A percentile compares a stretch with the other conserved stretches of the same genome.
These are phyloP conservation scores for Calyptommatus sinebrachiatus DNA, from an alignment of 2,113 vertebrate species.

Conservation along the genomic window DNA sequence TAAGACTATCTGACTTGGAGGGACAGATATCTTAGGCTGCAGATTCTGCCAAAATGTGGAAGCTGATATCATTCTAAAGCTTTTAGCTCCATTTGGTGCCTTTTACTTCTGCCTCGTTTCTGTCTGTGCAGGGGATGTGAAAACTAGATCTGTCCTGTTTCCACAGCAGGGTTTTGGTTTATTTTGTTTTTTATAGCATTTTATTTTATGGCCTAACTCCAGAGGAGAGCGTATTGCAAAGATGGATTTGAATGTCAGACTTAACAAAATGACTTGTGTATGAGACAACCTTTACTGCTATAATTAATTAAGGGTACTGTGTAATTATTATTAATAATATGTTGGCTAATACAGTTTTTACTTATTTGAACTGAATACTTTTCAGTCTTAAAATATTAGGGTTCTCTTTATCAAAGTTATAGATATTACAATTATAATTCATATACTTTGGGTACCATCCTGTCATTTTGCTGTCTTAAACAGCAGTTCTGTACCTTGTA, in stretches of 20 bases:
- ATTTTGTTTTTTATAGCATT: conserved; percentile 71
- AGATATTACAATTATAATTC: background rate
- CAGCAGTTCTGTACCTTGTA: background rate
- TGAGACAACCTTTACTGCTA: conserved; percentile 64
- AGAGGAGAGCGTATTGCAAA: conserved; percentile 64
- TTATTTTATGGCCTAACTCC: conserved; percentile 68
- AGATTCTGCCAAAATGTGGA: conserved; percentile 69
- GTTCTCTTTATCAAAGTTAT: background rate
- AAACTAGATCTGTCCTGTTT: conserved; percentile 69
- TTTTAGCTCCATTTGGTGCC: conserved; percentile 60
- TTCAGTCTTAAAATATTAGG: conserved; percentile 17
- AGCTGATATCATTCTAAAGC: conserved; percentile 66
- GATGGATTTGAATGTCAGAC: conserved; percentile 68
- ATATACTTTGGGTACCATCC: background rate
- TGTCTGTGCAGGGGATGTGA: conserved; percentile 65
- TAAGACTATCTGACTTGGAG: conserved; percentile 59
- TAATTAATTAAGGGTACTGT: conserved; percentile 50
- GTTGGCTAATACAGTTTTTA: conserved; percentile 30
- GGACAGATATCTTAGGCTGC: conserved; percentile 62
- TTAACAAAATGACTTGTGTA: conserved; percentile 60
- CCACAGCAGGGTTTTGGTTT: conserved; percentile 70
- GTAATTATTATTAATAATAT: conserved; percentile 52
- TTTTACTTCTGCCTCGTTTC: conserved; percentile 67
- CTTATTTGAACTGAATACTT: background rate
- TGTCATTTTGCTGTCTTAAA: conserved; percentile 3